A percentile compares a stretch with the other conserved stretches of the same genome.
Conservation (phyloP, 2,797 vertebrate species). For the Phoebastria nigripes region DNA sequence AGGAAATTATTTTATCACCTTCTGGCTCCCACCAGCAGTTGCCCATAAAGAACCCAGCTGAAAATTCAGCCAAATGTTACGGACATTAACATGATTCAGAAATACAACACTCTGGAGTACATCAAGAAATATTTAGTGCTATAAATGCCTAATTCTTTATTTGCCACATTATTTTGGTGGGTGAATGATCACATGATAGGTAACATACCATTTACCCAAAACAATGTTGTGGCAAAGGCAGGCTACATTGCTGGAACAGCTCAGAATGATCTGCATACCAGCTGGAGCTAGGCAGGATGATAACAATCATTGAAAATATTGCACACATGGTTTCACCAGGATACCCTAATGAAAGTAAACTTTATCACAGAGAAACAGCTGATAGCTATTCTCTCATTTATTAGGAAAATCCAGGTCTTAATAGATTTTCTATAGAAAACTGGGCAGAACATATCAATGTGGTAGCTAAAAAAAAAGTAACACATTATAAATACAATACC, state of each 20-base stretch:
- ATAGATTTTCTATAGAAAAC: conserved; percentile 23
- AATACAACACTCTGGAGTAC: background rate
- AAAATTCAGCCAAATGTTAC: background rate
- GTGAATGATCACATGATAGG: background rate
- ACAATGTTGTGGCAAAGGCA: background rate
- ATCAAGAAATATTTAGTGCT: background rate
- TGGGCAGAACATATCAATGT: background rate
- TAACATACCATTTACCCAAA: background rate
- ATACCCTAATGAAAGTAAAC: conserved; percentile 42
- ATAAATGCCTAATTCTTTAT: background rate
- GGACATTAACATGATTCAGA: background rate
- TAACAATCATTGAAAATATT: conserved; percentile 29
- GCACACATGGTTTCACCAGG: conserved; percentile 53
- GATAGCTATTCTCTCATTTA: conserved; percentile 50
- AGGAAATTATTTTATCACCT: background rate
- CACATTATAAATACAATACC: conserved; percentile 9
- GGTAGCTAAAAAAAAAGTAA: conserved; percentile 13
- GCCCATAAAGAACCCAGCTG: background rate
- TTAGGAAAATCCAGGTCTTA: conserved; percentile 19
- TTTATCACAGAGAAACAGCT: conserved; percentile 46
- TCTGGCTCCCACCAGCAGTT: background rate
- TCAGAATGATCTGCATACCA: conserved; percentile 41
- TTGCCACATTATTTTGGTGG: background rate
- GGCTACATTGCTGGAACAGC: background rate
- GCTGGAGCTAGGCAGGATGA: conserved; percentile 47